Evolutionary conservation across 2,888 invertebrate species (phyloP).

Genomic region (Mesopsocus fuscifrons): DNA sequence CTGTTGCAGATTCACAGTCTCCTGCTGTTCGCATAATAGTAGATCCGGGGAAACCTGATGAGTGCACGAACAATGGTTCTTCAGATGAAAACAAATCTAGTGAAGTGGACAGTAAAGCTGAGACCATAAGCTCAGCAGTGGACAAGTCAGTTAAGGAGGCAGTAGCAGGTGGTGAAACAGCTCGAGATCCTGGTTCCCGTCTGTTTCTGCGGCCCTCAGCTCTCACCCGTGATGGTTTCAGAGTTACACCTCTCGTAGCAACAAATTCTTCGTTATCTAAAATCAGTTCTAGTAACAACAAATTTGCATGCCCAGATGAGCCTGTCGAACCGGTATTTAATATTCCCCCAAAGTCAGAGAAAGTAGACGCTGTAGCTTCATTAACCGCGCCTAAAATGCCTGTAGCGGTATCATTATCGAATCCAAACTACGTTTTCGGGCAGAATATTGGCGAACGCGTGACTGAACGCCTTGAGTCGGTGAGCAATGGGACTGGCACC

Average conservation of each 20-base stretch:
- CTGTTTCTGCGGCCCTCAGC: slow-evolving; percentile 7
- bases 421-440: slow-evolving; percentile 67
- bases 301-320: not conserved
- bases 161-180: not conserved
- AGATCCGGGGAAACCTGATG: no score
- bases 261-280: not conserved
- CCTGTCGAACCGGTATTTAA: not conserved
- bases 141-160: not conserved
- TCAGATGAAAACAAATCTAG: no score
- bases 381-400: not conserved
- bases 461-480: slow-evolving; percentile 21
- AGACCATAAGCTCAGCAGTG: not conserved
- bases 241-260: not conserved
- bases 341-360: not conserved
- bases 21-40: not conserved
- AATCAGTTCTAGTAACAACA: not conserved
- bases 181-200: not conserved
- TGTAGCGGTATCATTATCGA: not conserved
- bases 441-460: slow-evolving; percentile 79
- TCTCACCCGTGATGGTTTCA: not conserved
- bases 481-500: slow-evolving; percentile 38
- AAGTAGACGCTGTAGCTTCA: not conserved
- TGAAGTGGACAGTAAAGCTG: not conserved
- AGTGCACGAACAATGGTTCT: no score
- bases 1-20: not conserved